Evolutionary conservation across 2,888 invertebrate genomes (phyloP), one percentile per base, ranked within the genome.

Genomic region (Anorthoa munda): DNA sequence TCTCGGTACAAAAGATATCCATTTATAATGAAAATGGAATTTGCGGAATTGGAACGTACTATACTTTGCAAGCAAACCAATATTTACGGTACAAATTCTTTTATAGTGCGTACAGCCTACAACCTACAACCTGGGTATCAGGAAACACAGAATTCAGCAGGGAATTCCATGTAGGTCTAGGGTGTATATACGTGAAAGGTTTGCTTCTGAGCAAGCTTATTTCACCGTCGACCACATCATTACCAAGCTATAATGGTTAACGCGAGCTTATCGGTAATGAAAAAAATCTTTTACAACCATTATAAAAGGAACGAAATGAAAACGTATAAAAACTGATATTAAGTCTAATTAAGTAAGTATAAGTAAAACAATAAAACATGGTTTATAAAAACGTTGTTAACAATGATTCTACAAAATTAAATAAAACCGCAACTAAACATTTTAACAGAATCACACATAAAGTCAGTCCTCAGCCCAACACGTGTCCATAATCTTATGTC

Each of bases 401-500:
- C 15, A 23, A 21, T 12, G 3, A 5, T 9, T 51, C n/a, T 46
- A 39, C 2, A 17, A 23, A 53, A 70, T 9, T 2, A 12, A 3
- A n/a, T 23, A 13, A 11, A 18, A 13, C 53, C 15, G 68, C 31
- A 53, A 46, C 23, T 23, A 66, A 72, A 66, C 45, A 50, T 23
- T 63, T 21, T 50, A 80, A 70, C 51, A 11, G 23, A 70, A 65
- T 61, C 46, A 59, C 45, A 21, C 12, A 21, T n/a, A 46, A 31
- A 63, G 45, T 51, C 13, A 51, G 58, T 58, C 21, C 48, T 51
- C 13, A 51, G 65, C 46, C 21, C 21, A 21, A 23, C 15, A 59
- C 60, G 21, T 71, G 76, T 51, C 48, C 51, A 83, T 61, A 81
- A 71, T 75, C 60, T 60, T n/a, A 67, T 60, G 69, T 80, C 83